Evolutionary conservation across 2,113 vertebrate genomes (phyloP), one percentile per base, ranked within the genome.

Genomic region (Syngnathus floridae): DNA sequence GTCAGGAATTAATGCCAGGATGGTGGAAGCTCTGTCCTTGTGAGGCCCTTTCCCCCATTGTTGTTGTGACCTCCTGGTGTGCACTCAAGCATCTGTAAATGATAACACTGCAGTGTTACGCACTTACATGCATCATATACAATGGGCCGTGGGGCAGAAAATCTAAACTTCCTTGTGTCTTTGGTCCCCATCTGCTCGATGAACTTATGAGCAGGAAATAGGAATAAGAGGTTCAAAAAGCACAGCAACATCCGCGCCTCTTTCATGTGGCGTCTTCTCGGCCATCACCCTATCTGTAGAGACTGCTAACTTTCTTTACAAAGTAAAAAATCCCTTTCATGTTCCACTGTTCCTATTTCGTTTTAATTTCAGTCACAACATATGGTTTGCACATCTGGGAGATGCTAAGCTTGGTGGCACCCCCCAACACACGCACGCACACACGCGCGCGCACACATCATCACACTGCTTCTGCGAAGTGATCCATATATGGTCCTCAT

Each of bases 241-340:
- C 88, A 87, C 73, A 82, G 89, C 89, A 91, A 93, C 93, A 93
- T 94, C 91, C 89, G 88, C 75, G 81, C 81, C 69, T 85, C 91
- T 81, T 96, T 95, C 91, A 97, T 97, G 95, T 95, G 95, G 94
- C 92, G 93, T 89, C 90, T 93, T 37, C 90, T 92, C 92, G 93
- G 93, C 91, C 91, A 89, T 90, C 91, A 92, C 90, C 92, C 91
- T 93, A 88, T 91, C 83, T 83, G 85, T 86, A 86, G 71, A 41
- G 66, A 80, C 86, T 84, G 85, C 82, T 82, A 83, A 85, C 86
- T 86, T 83, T 84, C 85, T 93, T 93, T 92, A 92, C 93, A 94
- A 93, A 94, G 93, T 91, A 91, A 82, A 88, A 87, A 88, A 89
- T 90, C 87, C 90, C 93, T 98, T 99, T 97, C 93, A 98, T 95